Base-by-base conservation (phyloP, 2,113 vertebrate genomes). In the Dasyornis broadbenti region DNA sequence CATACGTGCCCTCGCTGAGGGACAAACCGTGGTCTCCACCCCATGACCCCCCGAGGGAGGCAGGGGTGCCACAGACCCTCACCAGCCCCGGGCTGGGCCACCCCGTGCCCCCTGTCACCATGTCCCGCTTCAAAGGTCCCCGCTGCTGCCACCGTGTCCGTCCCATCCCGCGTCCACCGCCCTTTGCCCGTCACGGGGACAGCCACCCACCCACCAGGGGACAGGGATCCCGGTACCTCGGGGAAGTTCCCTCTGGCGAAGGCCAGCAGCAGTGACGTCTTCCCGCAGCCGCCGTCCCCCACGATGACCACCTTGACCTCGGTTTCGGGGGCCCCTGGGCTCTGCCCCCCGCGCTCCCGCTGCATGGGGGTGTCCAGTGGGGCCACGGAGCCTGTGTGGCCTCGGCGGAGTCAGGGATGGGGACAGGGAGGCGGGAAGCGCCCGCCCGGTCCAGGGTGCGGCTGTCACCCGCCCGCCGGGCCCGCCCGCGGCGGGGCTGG, bases 201-300 rank as follows among this genome's bases (percentile, higher is more conserved):
- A 14, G 45, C 13, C 60, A 6, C 57, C 42, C 21, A 2, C 42
- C 21, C 28, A 0, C 6, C 66, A 8, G 47, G 52, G 15, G 12
- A 40, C 69, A 5, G 23, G 1, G 18, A 8, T 19, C 5, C 8
- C 17, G 10, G 79, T 94, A 97, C 98, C 97, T 98, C 95, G 35
- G 97, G 97, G 90, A 98, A 98, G 69, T 89, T 75, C 22, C 98
- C 97, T 0, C 31, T 71, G 59, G 96, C 93, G 13, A 98, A 98
- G 72, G 96, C 95, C 96, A 97, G 59, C 87, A 98, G 96, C 96
- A 98, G 95, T 1, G 97, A 98, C 4, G 98, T 98, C 95, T 98
- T 98, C 88, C 98, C 97, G 84, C 98, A 98, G 92, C 97, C 97
- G 14, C 98, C 98, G n/a, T 98, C 98, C 69, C 98, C 98, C 40